Percentiles rank a stretch among this genome's conserved stretches.
Conservation (phyloP, 2,888 invertebrate genomes). For the Acanthococcus lagerstroemiae region DNA sequence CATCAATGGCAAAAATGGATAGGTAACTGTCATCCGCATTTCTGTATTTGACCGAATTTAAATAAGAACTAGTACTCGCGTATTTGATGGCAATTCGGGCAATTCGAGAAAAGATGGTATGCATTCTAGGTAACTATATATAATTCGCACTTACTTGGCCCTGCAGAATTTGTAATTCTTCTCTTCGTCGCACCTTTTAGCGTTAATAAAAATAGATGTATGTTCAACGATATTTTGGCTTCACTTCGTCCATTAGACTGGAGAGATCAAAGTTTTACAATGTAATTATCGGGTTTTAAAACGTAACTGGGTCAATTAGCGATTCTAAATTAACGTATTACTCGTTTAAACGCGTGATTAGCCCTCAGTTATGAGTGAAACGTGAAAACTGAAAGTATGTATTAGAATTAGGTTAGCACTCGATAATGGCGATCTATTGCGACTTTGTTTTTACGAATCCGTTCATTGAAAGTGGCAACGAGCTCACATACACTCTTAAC, state of each 20-base stretch:
- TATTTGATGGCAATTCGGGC: too few relatives aligned
- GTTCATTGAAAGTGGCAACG: too few relatives aligned
- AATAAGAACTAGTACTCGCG: too few relatives aligned
- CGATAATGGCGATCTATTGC: background rate
- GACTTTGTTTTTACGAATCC: background rate
- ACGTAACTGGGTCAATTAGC: constrained; percentile 24
- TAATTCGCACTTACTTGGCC: too few relatives aligned
- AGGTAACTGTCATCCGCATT: too few relatives aligned
- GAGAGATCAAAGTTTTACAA: constrained; percentile 10
- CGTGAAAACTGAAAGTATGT: constrained; percentile 22
- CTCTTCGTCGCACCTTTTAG: background rate
- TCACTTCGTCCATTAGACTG: constrained; percentile 2
- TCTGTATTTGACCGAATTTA: too few relatives aligned
- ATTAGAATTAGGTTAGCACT: background rate
- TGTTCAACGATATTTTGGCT: background rate
- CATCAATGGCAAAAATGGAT: too few relatives aligned
- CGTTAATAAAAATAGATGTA: background rate
- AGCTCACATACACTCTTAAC: too few relatives aligned
- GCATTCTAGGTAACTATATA: too few relatives aligned
- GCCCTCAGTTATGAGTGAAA: background rate
- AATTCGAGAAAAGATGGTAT: too few relatives aligned
- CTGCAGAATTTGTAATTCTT: too few relatives aligned
- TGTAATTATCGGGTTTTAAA: constrained; percentile 22
- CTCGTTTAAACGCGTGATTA: background rate
- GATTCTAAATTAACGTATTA: background rate